Percentiles rank a stretch among this genome's conserved stretches.
phyloP scores from a whole-genome alignment of 2,113 vertebrate species.

The Onychorhynchus coronatus region DNA sequence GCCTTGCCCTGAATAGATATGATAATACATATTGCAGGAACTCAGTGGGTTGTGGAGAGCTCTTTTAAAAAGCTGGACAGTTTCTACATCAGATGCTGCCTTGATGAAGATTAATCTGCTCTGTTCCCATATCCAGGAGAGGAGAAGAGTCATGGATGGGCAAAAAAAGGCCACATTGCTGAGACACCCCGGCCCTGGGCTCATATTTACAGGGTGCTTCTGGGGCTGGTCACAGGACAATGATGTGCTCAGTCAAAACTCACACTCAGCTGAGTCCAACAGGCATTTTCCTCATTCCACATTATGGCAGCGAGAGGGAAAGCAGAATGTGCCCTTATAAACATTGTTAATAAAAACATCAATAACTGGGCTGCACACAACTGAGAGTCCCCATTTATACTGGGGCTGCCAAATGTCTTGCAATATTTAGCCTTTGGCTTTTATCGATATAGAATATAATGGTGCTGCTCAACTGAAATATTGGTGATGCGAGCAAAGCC shows the following conservation, averaged over 20 bases:
- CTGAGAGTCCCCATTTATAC: conserved; percentile 6
- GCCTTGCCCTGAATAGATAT: background rate
- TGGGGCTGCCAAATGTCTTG: background rate
- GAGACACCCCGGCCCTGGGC: background rate
- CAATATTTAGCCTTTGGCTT: conserved; percentile 53
- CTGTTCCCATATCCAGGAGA: background rate
- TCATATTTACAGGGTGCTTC: background rate
- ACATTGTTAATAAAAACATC: conserved; percentile 21
- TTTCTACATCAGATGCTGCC: background rate
- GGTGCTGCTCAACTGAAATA: conserved; percentile 22
- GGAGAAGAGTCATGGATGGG: background rate
- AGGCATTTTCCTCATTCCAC: background rate
- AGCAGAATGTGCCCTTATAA: background rate
- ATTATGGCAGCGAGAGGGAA: background rate
- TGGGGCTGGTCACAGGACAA: background rate
- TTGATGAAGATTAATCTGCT: background rate
- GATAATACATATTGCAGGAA: background rate
- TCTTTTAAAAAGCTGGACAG: background rate
- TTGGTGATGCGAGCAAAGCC: background rate
- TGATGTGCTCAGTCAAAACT: background rate
- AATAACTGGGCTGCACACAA: conserved; percentile 11
- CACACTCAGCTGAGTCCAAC: background rate
- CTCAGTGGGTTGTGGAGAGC: background rate
- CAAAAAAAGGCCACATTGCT: background rate
- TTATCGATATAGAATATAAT: conserved; percentile 55